phyloP scores from a whole-genome alignment of 2,888 invertebrate species.

The Thyatira batis region DNA sequence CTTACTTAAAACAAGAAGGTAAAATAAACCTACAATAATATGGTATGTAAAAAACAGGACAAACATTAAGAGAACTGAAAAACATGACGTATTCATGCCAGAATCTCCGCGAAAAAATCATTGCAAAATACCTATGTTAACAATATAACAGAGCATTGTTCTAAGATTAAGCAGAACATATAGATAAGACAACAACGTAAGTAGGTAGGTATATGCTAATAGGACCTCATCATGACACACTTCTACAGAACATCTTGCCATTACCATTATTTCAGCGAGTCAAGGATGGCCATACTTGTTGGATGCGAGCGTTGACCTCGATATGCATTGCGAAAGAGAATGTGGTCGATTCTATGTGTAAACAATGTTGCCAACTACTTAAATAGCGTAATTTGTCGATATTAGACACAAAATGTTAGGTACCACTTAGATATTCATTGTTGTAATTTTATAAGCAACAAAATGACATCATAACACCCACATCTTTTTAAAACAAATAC shows the following conservation, averaged over 20 bases:
- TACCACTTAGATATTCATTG: neutral
- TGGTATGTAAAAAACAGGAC: no score
- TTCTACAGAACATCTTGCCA: constrained; percentile 8
- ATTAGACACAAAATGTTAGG: neutral
- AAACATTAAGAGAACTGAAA: neutral
- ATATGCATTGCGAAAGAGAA: constrained; percentile 31
- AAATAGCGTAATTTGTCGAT: neutral
- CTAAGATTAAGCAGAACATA: constrained; percentile 5
- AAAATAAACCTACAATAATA: no score
- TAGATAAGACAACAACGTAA: constrained; percentile 5
- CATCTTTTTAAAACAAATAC: no score
- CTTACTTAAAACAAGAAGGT: no score
- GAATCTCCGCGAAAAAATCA: neutral
- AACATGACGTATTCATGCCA: neutral
- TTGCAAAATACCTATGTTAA: neutral
- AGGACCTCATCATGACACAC: constrained; percentile 8
- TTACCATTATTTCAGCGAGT: constrained; percentile 6
- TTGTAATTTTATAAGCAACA: neutral
- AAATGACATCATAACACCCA: no score
- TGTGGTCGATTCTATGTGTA: constrained; percentile 23
- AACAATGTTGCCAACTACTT: constrained; percentile 12
- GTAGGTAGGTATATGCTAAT: constrained; percentile 5
- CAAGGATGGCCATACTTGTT: constrained; percentile 23
- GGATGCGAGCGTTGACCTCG: constrained; percentile 24
- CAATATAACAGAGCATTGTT: constrained; percentile 3